phyloP scores from a whole-genome alignment of 2,888 invertebrate species.

The Hydroisotoma schaefferi region DNA sequence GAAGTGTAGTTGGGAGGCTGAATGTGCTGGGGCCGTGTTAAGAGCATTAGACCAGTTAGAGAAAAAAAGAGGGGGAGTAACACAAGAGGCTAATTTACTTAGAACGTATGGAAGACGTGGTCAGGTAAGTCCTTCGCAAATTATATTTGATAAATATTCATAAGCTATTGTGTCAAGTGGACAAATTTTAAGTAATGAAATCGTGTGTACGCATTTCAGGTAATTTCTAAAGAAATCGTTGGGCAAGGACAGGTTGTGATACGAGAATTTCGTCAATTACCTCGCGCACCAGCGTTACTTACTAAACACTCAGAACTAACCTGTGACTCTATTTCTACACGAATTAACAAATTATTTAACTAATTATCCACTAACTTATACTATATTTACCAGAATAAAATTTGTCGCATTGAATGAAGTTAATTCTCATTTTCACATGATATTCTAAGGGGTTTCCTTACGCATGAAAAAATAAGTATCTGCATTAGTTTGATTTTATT shows the following conservation, averaged over 20 bases:
- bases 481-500: too few relatives aligned
- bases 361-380: slow-evolving; percentile 27
- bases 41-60: slow-evolving; percentile 35
- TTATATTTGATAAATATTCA: too few relatives aligned
- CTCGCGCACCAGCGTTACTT: slow-evolving; percentile 35
- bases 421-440: too few relatives aligned
- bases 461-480: too few relatives aligned
- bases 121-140: slow-evolving; percentile 28
- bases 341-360: slow-evolving; percentile 44
- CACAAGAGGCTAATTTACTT: slow-evolving; percentile 35
- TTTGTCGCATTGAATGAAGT: too few relatives aligned
- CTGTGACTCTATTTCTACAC: slow-evolving; percentile 43
- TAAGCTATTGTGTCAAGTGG: background rate
- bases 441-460: too few relatives aligned
- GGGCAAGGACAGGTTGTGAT: slow-evolving; percentile 39
- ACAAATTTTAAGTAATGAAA: background rate
- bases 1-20: slow-evolving; percentile 40
- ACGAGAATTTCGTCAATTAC: slow-evolving; percentile 40
- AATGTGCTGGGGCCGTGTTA: slow-evolving; percentile 33
- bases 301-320: slow-evolving; percentile 42
- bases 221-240: slow-evolving; percentile 41
- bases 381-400: background rate
- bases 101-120: slow-evolving; percentile 36
- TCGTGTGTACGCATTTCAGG: slow-evolving; percentile 13
- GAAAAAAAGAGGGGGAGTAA: slow-evolving; percentile 26